Evolutionary conservation across 2,113 vertebrate species (phyloP).

Genomic region (Petrocephalus zakoni): DNA sequence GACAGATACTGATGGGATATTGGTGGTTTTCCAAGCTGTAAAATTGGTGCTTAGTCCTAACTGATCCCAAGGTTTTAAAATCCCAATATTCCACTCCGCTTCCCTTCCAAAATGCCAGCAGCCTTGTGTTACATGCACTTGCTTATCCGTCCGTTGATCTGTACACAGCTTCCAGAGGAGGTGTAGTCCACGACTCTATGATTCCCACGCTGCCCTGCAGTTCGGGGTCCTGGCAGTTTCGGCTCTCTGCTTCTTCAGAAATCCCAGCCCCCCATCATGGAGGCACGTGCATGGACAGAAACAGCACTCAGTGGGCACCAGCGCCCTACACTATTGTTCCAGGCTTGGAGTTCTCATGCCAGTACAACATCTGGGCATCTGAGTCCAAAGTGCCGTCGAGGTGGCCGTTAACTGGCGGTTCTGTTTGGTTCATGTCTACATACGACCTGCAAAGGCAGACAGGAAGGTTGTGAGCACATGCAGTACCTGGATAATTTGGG

Average conservation of each 20-base stretch:
- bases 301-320: constrained; percentile 26
- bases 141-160: background rate
- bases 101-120: background rate
- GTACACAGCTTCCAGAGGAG: background rate
- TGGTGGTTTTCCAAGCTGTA: background rate
- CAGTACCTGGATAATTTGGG: background rate
- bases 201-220: background rate
- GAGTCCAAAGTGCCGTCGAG: constrained; percentile 60
- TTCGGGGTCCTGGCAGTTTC: constrained; percentile 7
- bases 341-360: constrained; percentile 90
- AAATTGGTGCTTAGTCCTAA: background rate
- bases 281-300: constrained; percentile 66
- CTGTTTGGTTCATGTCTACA: constrained; percentile 65
- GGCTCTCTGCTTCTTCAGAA: constrained; percentile 44
- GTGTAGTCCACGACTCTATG: background rate
- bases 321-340: constrained; percentile 85
- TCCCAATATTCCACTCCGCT: background rate
- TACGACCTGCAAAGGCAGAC: constrained; percentile 64
- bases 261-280: constrained; percentile 28
- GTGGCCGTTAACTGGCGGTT: constrained; percentile 48
- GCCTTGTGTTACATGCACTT: background rate
- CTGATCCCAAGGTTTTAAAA: background rate
- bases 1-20: background rate
- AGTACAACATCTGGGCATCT: constrained; percentile 72
- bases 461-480: constrained; percentile 15